Evolutionary conservation across 2,797 vertebrate species (phyloP).

Genomic region (Anguilla megastoma): DNA sequence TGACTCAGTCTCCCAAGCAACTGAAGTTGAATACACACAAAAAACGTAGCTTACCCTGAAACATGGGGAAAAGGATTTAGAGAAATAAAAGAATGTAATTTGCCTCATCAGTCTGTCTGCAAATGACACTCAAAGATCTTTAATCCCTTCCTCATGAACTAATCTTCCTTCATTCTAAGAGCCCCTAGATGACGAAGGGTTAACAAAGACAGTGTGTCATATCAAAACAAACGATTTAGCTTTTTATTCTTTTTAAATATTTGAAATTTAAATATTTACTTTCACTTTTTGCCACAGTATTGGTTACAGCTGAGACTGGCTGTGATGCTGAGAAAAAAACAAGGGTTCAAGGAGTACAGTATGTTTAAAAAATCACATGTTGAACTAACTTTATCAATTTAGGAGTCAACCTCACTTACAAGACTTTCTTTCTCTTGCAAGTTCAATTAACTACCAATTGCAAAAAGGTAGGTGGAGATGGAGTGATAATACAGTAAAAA

Average conservation of each 20-base stretch:
- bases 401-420: not conserved
- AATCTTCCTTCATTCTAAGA: conserved; percentile 17
- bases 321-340: not conserved
- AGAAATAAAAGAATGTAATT: conserved; percentile 8
- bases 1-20: conserved; percentile 9
- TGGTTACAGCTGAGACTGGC: not conserved
- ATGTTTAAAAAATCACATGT: not conserved
- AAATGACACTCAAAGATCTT: not conserved
- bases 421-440: too few relatives aligned
- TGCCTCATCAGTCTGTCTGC: not conserved
- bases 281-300: not conserved
- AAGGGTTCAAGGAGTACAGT: not conserved
- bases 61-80: not conserved
- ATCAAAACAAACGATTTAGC: not conserved
- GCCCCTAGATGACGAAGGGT: not conserved
- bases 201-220: not conserved
- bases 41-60: not conserved
- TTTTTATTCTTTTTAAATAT: not conserved
- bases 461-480: not conserved
- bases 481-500: not conserved
- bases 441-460: not conserved
- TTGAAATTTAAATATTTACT: not conserved
- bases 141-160: conserved; percentile 3
- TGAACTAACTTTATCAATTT: not conserved
- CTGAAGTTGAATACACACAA: not conserved